phyloP scores from a whole-genome alignment of 2,113 vertebrate genomes.

The Nesoenas mayeri region DNA sequence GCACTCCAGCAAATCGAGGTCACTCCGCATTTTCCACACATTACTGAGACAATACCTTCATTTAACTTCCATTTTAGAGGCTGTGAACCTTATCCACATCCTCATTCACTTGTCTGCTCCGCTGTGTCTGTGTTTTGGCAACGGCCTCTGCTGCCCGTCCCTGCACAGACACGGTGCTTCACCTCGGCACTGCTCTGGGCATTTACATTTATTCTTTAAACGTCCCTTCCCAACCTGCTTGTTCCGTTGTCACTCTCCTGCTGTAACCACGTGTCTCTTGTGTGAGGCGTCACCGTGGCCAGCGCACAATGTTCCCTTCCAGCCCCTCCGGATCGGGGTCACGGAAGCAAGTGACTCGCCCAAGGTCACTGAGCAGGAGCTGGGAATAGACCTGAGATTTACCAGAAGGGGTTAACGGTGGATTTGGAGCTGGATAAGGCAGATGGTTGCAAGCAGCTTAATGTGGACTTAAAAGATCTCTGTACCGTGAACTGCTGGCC shows the following conservation, averaged over 20 bases:
- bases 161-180: background rate
- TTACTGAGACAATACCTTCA: background rate
- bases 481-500: background rate
- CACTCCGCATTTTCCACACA: rapidly evolving
- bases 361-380: background rate
- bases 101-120: too few relatives aligned
- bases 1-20: background rate
- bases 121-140: background rate
- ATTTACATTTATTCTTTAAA: background rate
- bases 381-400: background rate
- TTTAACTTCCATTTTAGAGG: background rate
- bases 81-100: rapidly evolving
- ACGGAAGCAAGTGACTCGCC: background rate
- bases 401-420: background rate
- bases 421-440: conserved; percentile 31
- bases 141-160: background rate
- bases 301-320: rapidly evolving
- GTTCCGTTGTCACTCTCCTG: background rate
- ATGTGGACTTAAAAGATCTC: background rate
- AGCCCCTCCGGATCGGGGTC: background rate
- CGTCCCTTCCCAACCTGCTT: background rate
- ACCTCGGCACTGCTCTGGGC: rapidly evolving
- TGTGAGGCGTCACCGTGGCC: rapidly evolving
- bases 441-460: conserved; percentile 46
- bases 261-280: rapidly evolving